phyloP scores from a whole-genome alignment of 2,888 invertebrate genomes.

The Microplitis deprimator region DNA sequence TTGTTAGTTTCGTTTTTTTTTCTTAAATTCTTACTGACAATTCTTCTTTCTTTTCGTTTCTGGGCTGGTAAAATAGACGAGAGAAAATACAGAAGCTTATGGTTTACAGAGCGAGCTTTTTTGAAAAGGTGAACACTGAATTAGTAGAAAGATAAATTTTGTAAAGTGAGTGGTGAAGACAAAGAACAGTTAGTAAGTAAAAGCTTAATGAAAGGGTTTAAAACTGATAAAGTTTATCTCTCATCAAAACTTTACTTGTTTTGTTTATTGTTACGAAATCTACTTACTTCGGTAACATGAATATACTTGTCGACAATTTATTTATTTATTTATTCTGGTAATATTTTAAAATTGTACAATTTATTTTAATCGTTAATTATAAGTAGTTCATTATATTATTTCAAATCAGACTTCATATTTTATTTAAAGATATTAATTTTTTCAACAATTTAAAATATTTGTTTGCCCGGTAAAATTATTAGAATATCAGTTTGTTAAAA shows the following conservation, averaged over 20 bases:
- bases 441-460: too few species aligned
- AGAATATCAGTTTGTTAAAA: background rate
- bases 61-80: background rate
- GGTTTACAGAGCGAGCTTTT: background rate
- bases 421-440: too few species aligned
- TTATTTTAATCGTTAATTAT: background rate
- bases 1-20: background rate
- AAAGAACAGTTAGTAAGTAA: conserved; percentile 3
- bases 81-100: background rate
- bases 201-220: conserved; percentile 12
- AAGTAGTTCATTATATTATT: too few species aligned
- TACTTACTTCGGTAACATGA: background rate
- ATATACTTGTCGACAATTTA: background rate
- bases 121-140: background rate
- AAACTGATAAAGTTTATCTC: conserved; percentile 19
- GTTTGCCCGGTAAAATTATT: background rate
- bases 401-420: too few species aligned
- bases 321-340: background rate
- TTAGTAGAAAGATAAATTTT: conserved; percentile 2
- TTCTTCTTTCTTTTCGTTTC: background rate
- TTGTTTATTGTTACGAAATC: conserved; percentile 2
- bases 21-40: too few species aligned
- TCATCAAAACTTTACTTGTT: conserved; percentile 6
- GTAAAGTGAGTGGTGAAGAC: background rate
- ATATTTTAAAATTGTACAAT: background rate